phyloP scores from a whole-genome alignment of 2,888 invertebrate genomes.

The Zele albiditarsus region DNA sequence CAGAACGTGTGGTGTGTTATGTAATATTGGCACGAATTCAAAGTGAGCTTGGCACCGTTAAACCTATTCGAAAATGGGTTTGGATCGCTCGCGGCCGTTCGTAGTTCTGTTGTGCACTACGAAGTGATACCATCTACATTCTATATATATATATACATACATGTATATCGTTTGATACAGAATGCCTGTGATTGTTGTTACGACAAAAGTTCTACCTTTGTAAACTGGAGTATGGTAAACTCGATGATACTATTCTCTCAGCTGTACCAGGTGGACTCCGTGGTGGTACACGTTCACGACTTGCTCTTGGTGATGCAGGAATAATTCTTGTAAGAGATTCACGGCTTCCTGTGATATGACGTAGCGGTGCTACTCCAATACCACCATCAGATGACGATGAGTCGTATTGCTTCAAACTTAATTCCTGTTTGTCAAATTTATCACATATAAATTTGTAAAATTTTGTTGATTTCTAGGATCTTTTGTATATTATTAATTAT shows the following conservation, averaged over 20 bases:
- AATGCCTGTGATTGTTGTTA: not conserved
- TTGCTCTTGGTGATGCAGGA: conserved; percentile 66
- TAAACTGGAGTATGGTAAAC: conserved; percentile 68
- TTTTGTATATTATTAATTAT: not conserved
- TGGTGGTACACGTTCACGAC: conserved; percentile 65
- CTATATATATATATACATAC: not conserved
- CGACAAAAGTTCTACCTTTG: conserved; percentile 64
- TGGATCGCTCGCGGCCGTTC: not conserved
- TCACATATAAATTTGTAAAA: not conserved
- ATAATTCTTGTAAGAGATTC: conserved; percentile 68
- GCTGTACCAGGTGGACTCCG: conserved; percentile 67
- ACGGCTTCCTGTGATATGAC: conserved; percentile 68
- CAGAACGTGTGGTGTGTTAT: not conserved
- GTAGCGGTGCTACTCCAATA: conserved; percentile 61
- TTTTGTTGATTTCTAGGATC: too few species aligned
- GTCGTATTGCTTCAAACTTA: conserved; percentile 70
- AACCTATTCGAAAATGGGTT: conserved; percentile 4
- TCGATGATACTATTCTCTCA: conserved; percentile 66
- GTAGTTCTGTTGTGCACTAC: not conserved
- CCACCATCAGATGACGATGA: conserved; percentile 67
- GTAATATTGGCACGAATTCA: conserved; percentile 20
- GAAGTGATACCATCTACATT: not conserved
- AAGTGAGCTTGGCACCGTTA: not conserved
- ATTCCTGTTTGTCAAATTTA: conserved; percentile 61
- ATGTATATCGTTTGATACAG: not conserved